phyloP scores from a whole-genome alignment of 1,140 invertebrate species.

The Leptinotarsa undecemlineata region DNA sequence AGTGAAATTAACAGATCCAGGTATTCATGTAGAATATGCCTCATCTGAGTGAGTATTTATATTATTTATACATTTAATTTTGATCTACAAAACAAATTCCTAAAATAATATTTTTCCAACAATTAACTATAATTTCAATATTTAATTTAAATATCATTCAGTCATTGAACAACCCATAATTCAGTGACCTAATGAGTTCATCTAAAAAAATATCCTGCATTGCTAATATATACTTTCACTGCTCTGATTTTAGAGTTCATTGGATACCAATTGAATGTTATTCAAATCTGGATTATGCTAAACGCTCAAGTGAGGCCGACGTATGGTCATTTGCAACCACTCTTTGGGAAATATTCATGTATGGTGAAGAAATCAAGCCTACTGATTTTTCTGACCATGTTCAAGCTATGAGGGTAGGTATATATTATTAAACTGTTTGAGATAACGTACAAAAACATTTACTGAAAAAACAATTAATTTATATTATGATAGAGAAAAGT shows the following conservation, averaged over 20 bases:
- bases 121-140: too few species aligned
- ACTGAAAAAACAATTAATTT: too few species aligned
- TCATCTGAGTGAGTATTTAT: conserved; percentile 65
- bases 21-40: conserved; percentile 62
- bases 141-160: too few species aligned
- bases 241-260: conserved; percentile 67
- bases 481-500: too few species aligned
- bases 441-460: neutral
- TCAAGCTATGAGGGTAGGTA: conserved; percentile 48
- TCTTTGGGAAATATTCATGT: conserved; percentile 87
- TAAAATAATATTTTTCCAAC: too few species aligned
- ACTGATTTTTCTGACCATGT: conserved; percentile 34
- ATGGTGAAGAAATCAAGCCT: conserved; percentile 61
- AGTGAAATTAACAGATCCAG: conserved; percentile 81
- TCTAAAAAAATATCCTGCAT: too few species aligned
- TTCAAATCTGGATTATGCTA: conserved; percentile 67
- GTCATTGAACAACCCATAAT: too few species aligned
- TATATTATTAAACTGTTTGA: neutral
- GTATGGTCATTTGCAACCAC: conserved; percentile 90
- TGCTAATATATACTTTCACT: neutral
- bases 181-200: too few species aligned
- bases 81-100: too few species aligned
- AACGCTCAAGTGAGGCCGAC: conserved; percentile 66
- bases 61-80: conserved; percentile 33
- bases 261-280: conserved; percentile 86